These are phyloP conservation scores for Nomada flava DNA, from an alignment of 2,888 invertebrate genomes.

Conservation along the genomic window DNA sequence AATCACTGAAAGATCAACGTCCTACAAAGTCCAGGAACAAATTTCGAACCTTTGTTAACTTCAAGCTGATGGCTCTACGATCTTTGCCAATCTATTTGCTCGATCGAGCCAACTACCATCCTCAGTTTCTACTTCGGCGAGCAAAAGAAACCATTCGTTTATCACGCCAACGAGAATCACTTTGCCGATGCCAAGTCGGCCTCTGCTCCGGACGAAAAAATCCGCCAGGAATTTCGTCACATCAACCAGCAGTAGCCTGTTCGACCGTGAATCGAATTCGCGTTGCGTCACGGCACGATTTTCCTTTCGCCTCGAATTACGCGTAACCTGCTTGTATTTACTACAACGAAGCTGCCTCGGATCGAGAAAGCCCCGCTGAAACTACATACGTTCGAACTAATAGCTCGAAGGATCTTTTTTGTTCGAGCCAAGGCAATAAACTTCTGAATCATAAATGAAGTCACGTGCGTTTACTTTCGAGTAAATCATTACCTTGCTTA, in stretches of 20 bases:
- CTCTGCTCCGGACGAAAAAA: constrained; percentile 26
- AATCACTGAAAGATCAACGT: too few relatives aligned
- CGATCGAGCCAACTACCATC: constrained; percentile 1
- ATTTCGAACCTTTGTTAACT: background rate
- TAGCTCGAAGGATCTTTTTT: constrained; percentile 3
- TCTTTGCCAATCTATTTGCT: background rate
- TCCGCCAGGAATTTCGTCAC: constrained; percentile 39
- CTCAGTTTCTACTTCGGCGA: constrained; percentile 19
- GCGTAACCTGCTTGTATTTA: background rate
- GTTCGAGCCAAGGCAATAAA: constrained; percentile 27
- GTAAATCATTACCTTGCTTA: constrained; percentile 12
- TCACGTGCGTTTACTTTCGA: constrained; percentile 29
- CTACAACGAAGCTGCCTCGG: constrained; percentile 9
- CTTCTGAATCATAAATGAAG: constrained; percentile 33
- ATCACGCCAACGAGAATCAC: constrained; percentile 3
- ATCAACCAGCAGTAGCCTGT: constrained; percentile 25
- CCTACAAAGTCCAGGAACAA: too few relatives aligned
- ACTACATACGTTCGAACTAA: background rate
- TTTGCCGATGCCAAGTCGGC: constrained; percentile 1
- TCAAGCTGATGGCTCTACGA: background rate
- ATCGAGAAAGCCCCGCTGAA: constrained; percentile 10
- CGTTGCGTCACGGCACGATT: constrained; percentile 41
- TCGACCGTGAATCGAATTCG: constrained; percentile 49
- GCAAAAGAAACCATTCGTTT: constrained; percentile 14
- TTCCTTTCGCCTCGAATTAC: constrained; percentile 49